phyloP scores from a whole-genome alignment of 2,888 invertebrate genomes.

The Endomychus coccineus region DNA sequence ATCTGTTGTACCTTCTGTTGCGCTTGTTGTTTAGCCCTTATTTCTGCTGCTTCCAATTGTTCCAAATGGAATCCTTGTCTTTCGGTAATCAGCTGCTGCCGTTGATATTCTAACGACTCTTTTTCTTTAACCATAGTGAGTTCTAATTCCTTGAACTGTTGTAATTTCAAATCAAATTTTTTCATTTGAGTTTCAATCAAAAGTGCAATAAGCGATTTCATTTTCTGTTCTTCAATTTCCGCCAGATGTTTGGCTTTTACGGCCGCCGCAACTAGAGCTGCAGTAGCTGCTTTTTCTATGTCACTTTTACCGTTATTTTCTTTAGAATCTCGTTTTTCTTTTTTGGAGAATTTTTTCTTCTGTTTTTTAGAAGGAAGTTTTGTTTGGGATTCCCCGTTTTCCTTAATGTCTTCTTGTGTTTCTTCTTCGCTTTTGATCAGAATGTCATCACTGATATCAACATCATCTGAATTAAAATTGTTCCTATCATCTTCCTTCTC shows the following conservation, averaged over 20 bases:
- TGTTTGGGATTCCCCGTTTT: background rate
- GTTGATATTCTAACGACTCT: conserved; percentile 82
- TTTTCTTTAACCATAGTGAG: conserved; percentile 83
- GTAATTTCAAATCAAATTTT: conserved; percentile 89
- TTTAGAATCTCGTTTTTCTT: conserved; percentile 1
- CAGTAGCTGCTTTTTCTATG: conserved; percentile 82
- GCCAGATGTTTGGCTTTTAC: conserved; percentile 96
- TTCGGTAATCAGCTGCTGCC: conserved; percentile 88
- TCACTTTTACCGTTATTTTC: conserved; percentile 28
- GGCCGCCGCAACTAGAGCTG: conserved; percentile 88
- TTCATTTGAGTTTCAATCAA: conserved; percentile 98
- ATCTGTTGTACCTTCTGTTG: conserved; percentile 62
- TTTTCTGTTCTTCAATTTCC: conserved; percentile 90
- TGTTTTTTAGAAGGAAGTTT: conserved; percentile 2
- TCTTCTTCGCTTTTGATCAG: background rate
- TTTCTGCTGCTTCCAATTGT: conserved; percentile 88
- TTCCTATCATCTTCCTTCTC: conserved; percentile 2
- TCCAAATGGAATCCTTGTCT: conserved; percentile 94
- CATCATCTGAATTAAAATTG: too few species aligned
- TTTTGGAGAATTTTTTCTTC: background rate
- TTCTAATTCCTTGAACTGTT: conserved; percentile 94
- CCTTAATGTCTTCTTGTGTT: background rate
- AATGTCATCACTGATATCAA: too few species aligned
- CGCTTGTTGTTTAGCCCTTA: conserved; percentile 85
- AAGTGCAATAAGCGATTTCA: conserved; percentile 87